These are phyloP conservation scores for Cassiopea andromeda DNA, from an alignment of 30 jellyfish, hydroid and myxozoan species.

Conservation along the genomic window DNA sequence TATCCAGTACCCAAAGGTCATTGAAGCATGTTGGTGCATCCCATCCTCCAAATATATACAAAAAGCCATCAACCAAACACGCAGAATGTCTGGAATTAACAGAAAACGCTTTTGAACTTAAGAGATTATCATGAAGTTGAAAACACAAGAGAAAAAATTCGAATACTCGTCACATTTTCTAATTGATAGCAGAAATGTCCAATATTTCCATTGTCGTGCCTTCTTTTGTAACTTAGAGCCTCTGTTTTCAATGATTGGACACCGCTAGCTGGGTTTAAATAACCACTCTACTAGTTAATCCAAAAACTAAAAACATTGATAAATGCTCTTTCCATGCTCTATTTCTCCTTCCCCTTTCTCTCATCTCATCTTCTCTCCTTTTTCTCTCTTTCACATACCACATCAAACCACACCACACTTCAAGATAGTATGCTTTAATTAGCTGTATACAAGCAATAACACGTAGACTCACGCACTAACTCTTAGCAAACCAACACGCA, in stretches of 20 bases:
- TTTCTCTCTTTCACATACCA: neutral
- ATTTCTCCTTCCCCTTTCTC: neutral
- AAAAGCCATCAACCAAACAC: conserved; percentile 39
- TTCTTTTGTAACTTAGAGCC: no score
- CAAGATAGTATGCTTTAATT: no score
- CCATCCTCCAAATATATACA: conserved; percentile 91
- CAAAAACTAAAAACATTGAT: no score
- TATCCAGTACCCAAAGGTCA: conserved; percentile 75
- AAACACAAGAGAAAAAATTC: neutral
- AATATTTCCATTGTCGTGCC: no score
- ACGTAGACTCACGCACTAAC: no score
- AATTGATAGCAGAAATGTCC: no score
- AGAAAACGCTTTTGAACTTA: no score
- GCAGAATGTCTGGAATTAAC: conserved; percentile 70
- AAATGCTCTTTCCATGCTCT: neutral
- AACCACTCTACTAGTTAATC: neutral
- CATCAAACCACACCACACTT: neutral
- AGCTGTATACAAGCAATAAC: no score
- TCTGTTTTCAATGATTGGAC: no score
- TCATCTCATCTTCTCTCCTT: neutral
- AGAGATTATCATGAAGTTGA: neutral
- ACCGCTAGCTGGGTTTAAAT: neutral
- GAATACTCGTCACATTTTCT: no score
- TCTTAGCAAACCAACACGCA: no score
- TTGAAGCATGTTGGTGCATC: conserved; percentile 88